Evolutionary conservation across 1,140 invertebrate genomes (phyloP), one percentile per base, ranked within the genome.

Genomic region (Aphaenogaster rudis): DNA sequence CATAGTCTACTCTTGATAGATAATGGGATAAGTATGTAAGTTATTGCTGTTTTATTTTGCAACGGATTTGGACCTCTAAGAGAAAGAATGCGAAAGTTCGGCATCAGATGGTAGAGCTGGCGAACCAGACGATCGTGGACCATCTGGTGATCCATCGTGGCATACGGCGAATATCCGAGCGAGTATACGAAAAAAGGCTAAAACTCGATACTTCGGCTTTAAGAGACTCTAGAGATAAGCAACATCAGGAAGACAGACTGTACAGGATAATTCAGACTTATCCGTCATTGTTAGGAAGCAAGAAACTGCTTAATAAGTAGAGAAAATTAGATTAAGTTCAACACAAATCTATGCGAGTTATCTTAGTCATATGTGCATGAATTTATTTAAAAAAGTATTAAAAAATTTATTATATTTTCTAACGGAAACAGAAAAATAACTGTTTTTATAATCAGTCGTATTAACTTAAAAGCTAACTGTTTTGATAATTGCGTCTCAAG

Each of bases 61-160:
- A 61, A 78, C n/a, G 45, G 33, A 90, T 86, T 86, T 77, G 52
- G n/a, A 36, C 39, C 59, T 39, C 15, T 80, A 76, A 79, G 89
- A 61, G 87, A 90, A 91, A 91, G 86, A 92, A 91, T 90, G 90
- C 88, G 77, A 90, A 92, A 93, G 88, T 90, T 93, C 57, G 88
- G 93, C 91, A 93, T 93, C 88, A 87, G 92, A 93, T 94, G 89
- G 93, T 91, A 90, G 81, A 87, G 91, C 91, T 81, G 90, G 86
- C 36, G 64, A 88, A 86, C 74, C 86, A 84, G 91, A 92, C 88
- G 86, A 91, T 82, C 93, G 89, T 92, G 93, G 87, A 93, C 94
- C 94, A 94, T 95, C 94, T 95, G 93, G 90, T 94, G 93, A 93
- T 94, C 93, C 92, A 91, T 82, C 76, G 87, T 89, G 80, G 90